Percentiles rank a stretch among this genome's conserved stretches.
Conservation (phyloP, 2,113 vertebrate species). For the Romanogobio albipinnatus region DNA sequence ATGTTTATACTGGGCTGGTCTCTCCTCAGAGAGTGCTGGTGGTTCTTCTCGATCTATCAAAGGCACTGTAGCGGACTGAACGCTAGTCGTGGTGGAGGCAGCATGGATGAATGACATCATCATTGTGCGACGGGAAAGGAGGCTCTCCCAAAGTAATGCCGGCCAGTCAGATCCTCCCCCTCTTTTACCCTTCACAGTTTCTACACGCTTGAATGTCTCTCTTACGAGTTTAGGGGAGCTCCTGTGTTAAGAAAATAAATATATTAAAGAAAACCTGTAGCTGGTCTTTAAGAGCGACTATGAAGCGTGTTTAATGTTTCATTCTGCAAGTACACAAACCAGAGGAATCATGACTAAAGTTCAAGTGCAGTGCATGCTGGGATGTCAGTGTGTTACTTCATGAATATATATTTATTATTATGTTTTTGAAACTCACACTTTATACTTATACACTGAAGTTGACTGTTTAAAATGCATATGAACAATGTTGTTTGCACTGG, state of each 20-base stretch:
- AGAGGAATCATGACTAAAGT: constrained; percentile 34
- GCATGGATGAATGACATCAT: constrained; percentile 60
- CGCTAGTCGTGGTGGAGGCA: constrained; percentile 20
- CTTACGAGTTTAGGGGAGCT: constrained; percentile 73
- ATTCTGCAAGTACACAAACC: constrained; percentile 23
- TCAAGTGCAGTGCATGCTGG: constrained; percentile 69
- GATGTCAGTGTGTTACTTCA: constrained; percentile 17
- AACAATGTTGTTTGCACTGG: constrained; percentile 69
- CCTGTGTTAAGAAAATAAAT: constrained; percentile 75
- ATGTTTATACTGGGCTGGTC: neutral
- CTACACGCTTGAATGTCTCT: constrained; percentile 64
- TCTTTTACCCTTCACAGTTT: constrained; percentile 70
- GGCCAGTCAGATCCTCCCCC: constrained; percentile 65
- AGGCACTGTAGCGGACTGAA: constrained; percentile 9
- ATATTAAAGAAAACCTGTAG: constrained; percentile 65
- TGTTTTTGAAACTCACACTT: constrained; percentile 51
- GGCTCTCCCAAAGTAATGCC: constrained; percentile 63
- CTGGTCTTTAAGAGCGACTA: constrained; percentile 19
- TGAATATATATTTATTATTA: neutral
- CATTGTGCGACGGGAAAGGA: constrained; percentile 62
- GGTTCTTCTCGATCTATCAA: constrained; percentile 34
- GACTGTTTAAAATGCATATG: neutral
- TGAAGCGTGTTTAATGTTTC: constrained; percentile 12
- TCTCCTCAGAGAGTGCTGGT: constrained; percentile 12
- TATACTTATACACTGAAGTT: neutral